Percentiles rank a stretch among this genome's conserved stretches.
Evolutionary conservation across 1,140 invertebrate genomes (phyloP).

Genomic region (Dreissena polymorpha): DNA sequence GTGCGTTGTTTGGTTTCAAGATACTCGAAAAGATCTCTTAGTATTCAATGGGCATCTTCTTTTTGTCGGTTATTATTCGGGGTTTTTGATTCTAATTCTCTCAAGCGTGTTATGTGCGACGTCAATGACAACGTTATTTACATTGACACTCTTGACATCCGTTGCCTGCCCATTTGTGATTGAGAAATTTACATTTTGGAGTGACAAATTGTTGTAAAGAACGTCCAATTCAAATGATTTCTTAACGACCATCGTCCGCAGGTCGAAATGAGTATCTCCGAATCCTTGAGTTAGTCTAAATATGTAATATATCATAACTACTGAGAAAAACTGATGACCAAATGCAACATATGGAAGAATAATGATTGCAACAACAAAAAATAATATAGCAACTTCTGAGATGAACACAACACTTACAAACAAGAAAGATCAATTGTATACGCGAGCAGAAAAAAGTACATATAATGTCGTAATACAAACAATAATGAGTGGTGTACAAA

Average conservation of each 20-base stretch:
- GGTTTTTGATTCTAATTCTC: neutral
- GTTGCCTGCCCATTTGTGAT: constrained; percentile 2
- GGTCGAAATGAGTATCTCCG: constrained; percentile 38
- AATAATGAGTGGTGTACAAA: neutral
- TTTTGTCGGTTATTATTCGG: neutral
- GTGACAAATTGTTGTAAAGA: neutral
- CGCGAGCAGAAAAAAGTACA: neutral
- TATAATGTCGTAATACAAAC: neutral
- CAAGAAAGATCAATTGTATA: constrained; percentile 36
- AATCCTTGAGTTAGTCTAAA: constrained; percentile 4
- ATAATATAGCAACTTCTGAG: constrained; percentile 26
- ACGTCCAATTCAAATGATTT: neutral
- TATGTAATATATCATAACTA: constrained; percentile 39
- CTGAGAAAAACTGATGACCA: constrained; percentile 36
- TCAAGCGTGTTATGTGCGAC: neutral
- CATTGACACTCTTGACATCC: neutral
- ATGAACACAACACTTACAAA: constrained; percentile 29
- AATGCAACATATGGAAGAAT: constrained; percentile 28
- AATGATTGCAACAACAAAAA: constrained; percentile 40
- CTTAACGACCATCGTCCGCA: constrained; percentile 14
- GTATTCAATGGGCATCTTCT: neutral
- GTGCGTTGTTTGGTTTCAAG: constrained; percentile 17
- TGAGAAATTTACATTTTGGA: neutral
- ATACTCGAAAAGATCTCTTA: neutral
- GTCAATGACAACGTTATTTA: constrained; percentile 2